Base-by-base conservation (phyloP, 2,113 vertebrate genomes). In the Thinocorus orbignyianus region DNA sequence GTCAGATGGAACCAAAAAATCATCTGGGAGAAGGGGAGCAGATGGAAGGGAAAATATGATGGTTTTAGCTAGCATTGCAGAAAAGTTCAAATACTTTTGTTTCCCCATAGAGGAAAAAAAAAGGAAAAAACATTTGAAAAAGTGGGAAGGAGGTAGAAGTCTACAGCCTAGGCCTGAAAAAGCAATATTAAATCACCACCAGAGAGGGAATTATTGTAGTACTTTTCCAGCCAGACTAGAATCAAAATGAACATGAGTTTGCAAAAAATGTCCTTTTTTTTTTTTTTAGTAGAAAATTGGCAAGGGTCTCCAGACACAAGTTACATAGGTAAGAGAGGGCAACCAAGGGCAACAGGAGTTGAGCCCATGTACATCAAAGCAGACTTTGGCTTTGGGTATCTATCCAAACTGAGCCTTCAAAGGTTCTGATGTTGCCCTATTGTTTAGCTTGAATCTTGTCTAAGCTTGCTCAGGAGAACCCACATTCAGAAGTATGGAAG, bases 361-460 rank as follows among this genome's bases (percentile, higher is more conserved):
- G 51, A 97, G 92, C 91, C 74, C 55, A 85, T 1, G 24, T 88
- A 97, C 92, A 94, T 97, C 96, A 96, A 94, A 94, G 96, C 68
- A 93, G 65, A 57, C 60, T 93, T 82, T 76, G 81, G 92, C 86
- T 97, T 96, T 82, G 92, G 90, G 82, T 96, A 90, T 48, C 82
- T 72, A 95, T 94, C 88, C 96, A 97, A 96, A 86, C 57, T 41
- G 80, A 96, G 80, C 89, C 94, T 96, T 97, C 96, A 96, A 97
- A 97, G 95, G 87, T 95, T 96, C 93, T 96, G 85, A 95, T 97
- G 91, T 90, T 95, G 66, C 79, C 85, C 85, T 95, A 78, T 83
- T 94, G 97, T 97, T 96, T 90, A 93, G 84, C 39, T 90, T 86
- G 41, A 94, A 92, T 94, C 96, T 95, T 97, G 96, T 92, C 95